Evolutionary conservation across 1,140 invertebrate genomes (phyloP), one percentile per base, ranked within the genome.

Genomic region (Dendroctonus valens): DNA sequence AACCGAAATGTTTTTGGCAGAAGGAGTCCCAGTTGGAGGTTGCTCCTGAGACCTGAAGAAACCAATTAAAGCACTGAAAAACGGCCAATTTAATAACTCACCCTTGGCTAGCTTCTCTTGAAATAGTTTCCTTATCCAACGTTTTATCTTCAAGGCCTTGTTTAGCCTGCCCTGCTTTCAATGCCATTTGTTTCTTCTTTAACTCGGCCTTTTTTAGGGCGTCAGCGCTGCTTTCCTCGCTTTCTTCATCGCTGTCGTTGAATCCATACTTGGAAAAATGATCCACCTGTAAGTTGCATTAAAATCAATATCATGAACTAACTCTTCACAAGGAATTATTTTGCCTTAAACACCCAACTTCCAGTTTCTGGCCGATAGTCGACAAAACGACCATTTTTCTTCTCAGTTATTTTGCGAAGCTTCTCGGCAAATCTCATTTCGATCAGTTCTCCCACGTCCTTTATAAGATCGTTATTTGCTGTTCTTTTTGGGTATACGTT

Each of bases 231-330:
- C 58, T 68, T 58, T 69, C 65, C 42, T 69, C 64, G 39, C 90
- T 89, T 44, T 94, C 93, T 67, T 95, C 92, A 75, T 96, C 93
- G 0, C 90, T 92, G 73, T 97, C 95, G 61, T 89, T 89, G 6
- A 97, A 80, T 3, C 93, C 94, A 79, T 99, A 98, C 77, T 98
- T 98, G 0, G 95, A 97, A 79, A 98, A 99, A 81, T 98, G 96
- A 66, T 95, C 90, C 38, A 97, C 94, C 77, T 69, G 50, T 15
- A 48, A 58, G 41, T 3, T 4, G 7, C 37, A 59, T 42, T 59
- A 54, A 54, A 37, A 54, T 11, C 11, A 39, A 37, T 51, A 7
- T 5, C 37, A 57, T 11, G 12, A 40, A 57, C n/a, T 8, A 39
- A 44, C 26, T 49, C 26, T 26, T 26, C 26, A 26, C 26, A 3